Conservation (phyloP, 2,888 invertebrate species). For the Drosophila lacicola region DNA sequence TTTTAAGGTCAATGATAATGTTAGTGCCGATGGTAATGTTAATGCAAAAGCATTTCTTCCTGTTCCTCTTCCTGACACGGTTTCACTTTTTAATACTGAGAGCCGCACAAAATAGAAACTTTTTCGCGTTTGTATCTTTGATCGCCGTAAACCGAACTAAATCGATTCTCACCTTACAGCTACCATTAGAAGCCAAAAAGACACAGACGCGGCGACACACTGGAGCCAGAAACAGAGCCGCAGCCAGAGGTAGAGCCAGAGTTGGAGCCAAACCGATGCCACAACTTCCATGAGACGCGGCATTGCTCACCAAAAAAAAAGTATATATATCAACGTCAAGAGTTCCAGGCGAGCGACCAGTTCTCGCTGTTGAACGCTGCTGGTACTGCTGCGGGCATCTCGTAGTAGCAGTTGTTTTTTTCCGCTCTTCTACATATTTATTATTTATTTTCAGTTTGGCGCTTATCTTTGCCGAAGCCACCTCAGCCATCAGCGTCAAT, state of each 20-base stretch:
- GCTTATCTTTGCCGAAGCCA: constrained; percentile 41
- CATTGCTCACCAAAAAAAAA: constrained; percentile 51
- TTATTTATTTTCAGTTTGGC: constrained; percentile 74
- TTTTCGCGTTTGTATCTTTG: constrained; percentile 84
- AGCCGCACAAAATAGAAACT: constrained; percentile 73
- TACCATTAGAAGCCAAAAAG: constrained; percentile 84
- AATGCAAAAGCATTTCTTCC: constrained; percentile 1
- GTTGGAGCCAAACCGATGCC: constrained; percentile 44
- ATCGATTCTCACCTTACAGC: constrained; percentile 84
- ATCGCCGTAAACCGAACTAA: constrained; percentile 84
- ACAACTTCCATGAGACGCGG: constrained; percentile 58
- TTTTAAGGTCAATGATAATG: background rate
- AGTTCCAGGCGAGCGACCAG: constrained; percentile 75
- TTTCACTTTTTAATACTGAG: constrained; percentile 38
- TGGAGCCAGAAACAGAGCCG: constrained; percentile 38
- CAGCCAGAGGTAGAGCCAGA: constrained; percentile 40
- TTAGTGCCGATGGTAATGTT: background rate
- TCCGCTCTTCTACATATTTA: constrained; percentile 57
- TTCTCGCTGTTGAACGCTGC: constrained; percentile 49
- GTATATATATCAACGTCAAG: constrained; percentile 41
- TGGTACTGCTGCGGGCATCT: constrained; percentile 36
- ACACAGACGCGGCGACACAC: constrained; percentile 50
- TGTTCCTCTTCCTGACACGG: constrained; percentile 32
- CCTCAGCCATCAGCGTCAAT: constrained; percentile 10
- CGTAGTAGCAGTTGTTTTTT: constrained; percentile 49